A percentile compares a stretch with the other conserved stretches of the same genome.
phyloP scores from a whole-genome alignment of 92 coral and sea anemone species.

The Siderastrea siderea region DNA sequence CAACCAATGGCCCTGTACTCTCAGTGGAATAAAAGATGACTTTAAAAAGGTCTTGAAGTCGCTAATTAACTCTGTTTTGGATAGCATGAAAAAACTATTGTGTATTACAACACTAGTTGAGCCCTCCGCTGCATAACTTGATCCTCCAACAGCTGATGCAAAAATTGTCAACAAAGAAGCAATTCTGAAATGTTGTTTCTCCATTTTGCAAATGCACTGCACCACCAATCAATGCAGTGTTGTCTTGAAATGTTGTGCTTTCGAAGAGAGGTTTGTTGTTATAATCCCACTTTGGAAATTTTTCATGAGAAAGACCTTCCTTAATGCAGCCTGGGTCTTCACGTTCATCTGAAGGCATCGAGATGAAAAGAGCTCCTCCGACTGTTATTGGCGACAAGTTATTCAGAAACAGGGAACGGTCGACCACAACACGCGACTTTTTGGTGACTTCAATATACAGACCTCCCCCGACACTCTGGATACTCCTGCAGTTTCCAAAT shows the following conservation, averaged over 20 bases:
- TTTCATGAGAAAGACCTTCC: not conserved
- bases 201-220: constrained; percentile 64
- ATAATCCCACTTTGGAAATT: constrained; percentile 60
- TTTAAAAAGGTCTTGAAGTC: not conserved
- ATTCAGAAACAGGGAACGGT: not conserved
- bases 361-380: not conserved
- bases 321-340: constrained; percentile 24
- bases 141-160: constrained; percentile 54
- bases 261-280: constrained; percentile 28
- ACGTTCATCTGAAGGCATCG: not conserved
- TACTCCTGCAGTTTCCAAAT: constrained; percentile 1
- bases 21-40: constrained; percentile 57
- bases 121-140: constrained; percentile 11
- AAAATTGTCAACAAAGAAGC: constrained; percentile 77
- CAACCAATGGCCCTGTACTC: constrained; percentile 67
- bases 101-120: constrained; percentile 36
- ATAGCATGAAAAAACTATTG: constrained; percentile 33
- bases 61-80: not conserved
- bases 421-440: not conserved
- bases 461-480: not conserved
- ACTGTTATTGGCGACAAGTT: not conserved
- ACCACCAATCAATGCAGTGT: constrained; percentile 70
- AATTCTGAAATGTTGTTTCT: constrained; percentile 31
- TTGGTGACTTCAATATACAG: not conserved
- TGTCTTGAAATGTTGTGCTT: constrained; percentile 55